Base-by-base conservation (phyloP, 2,888 invertebrate genomes). In the Drosophila parthenogenetica region DNA sequence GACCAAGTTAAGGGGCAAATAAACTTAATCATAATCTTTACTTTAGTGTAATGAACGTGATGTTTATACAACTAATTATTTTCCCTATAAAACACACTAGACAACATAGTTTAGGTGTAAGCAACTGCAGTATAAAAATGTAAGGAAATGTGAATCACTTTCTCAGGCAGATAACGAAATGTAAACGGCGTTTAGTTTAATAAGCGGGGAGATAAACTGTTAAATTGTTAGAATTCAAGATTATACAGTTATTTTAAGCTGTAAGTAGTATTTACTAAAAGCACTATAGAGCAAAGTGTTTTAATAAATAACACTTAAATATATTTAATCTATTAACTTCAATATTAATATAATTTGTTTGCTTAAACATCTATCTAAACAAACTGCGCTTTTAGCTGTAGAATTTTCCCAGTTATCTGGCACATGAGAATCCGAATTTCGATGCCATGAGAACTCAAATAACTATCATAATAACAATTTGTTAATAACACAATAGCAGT, bases 381-480 rank as follows among this genome's bases (percentile, higher is more conserved):
- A 22, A 43, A 32, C 3, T 11, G 10, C 2, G 7, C 10, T 4
- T 22, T 51, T 48, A 39, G 7, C 53, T 16, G 11, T 11, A 19
- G 37, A 19, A 37, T 53, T 59, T 61, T 74, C 76, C 43, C 70
- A 75, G 37, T 63, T 51, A 69, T 29, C 14, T 73, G 76, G 73
- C 69, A 62, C 76, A 69, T 72, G 32, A 17, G 17, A 32, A 49
- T 17, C 8, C 17, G 16, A 32, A 29, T 11, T 29, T 19, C 2
- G 39, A 29, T 46, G 32, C 37, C 64, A 37, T 51, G 64, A 49
- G 49, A 54, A 55, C 46, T 22, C 43, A 51, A 54, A 54, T 70
- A 55, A 49, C 59, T n/a, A 73, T 70, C 54, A 57, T 64, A 60
- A 77, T 71, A 57, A 39, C 17, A 43, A 7, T 11, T 39, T 19